These are phyloP conservation scores for Mythimna loreyi DNA, from an alignment of 2,888 invertebrate species.

Conservation along the genomic window DNA sequence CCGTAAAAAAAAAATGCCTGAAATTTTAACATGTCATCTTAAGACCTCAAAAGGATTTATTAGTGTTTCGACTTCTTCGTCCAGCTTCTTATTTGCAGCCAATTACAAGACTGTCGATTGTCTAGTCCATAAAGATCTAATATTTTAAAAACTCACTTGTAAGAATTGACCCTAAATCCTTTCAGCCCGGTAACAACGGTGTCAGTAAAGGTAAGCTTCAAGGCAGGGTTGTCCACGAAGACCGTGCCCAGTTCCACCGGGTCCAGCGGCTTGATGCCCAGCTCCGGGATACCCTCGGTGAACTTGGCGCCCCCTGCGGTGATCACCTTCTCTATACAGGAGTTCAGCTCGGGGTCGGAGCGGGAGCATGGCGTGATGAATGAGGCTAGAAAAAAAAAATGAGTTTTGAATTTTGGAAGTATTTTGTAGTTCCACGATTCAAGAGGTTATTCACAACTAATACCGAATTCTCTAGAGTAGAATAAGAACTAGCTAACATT, in stretches of 20 bases:
- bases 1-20: too few relatives aligned
- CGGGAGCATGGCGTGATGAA: conserved; percentile 86
- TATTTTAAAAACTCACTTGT: conserved; percentile 77
- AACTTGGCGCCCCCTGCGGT: conserved; percentile 76
- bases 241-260: conserved; percentile 86
- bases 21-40: too few relatives aligned
- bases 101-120: too few relatives aligned
- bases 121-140: too few relatives aligned
- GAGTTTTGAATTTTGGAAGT: background rate
- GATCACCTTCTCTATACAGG: conserved; percentile 81
- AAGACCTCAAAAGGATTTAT: too few relatives aligned
- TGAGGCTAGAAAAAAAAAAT: conserved; percentile 78
- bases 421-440: background rate
- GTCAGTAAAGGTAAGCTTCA: conserved; percentile 85
- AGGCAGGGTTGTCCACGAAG: conserved; percentile 82
- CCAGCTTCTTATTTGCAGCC: too few relatives aligned
- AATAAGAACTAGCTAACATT: too few relatives aligned
- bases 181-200: conserved; percentile 86
- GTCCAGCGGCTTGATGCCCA: conserved; percentile 87
- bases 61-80: too few relatives aligned
- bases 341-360: conserved; percentile 82
- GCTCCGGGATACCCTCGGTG: conserved; percentile 85
- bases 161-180: conserved; percentile 81
- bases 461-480: too few relatives aligned
- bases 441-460: too few relatives aligned